A percentile compares a stretch with the other conserved stretches of the same genome.
phyloP scores from a whole-genome alignment of 2,113 vertebrate species.

The Monarcha castaneiventris region DNA sequence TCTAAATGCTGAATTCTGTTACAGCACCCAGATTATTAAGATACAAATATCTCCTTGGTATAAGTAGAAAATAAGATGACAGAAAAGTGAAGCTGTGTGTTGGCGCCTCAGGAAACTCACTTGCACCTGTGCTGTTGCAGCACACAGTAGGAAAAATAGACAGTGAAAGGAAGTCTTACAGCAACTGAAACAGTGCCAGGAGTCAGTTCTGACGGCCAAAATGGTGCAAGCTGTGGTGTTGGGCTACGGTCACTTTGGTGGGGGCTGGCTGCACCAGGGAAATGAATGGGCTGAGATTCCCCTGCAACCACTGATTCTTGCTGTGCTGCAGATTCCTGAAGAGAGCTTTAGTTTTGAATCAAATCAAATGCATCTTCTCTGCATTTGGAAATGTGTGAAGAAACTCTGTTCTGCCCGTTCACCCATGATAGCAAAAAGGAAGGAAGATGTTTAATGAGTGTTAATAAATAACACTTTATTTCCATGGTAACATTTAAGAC shows the following conservation, averaged over 20 bases:
- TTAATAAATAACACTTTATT: constrained; percentile 31
- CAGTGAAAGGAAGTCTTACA: background rate
- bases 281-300: background rate
- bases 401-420: background rate
- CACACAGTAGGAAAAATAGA: background rate
- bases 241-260: background rate
- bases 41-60: background rate
- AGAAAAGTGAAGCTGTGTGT: background rate
- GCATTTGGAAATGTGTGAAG: background rate
- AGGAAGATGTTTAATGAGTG: background rate
- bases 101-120: background rate
- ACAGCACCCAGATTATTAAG: background rate
- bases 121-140: background rate
- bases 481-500: constrained; percentile 3
- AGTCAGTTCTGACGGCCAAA: background rate
- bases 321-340: background rate
- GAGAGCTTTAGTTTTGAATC: background rate
- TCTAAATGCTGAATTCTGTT: background rate
- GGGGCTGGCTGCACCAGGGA: rapidly evolving
- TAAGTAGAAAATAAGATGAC: background rate
- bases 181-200: background rate
- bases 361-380: background rate
- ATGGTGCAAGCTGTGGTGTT: background rate
- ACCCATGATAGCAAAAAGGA: background rate
- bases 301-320: background rate